These are phyloP conservation scores for Graphium colonna DNA, from an alignment of 2,888 invertebrate species.

Conservation along the genomic window DNA sequence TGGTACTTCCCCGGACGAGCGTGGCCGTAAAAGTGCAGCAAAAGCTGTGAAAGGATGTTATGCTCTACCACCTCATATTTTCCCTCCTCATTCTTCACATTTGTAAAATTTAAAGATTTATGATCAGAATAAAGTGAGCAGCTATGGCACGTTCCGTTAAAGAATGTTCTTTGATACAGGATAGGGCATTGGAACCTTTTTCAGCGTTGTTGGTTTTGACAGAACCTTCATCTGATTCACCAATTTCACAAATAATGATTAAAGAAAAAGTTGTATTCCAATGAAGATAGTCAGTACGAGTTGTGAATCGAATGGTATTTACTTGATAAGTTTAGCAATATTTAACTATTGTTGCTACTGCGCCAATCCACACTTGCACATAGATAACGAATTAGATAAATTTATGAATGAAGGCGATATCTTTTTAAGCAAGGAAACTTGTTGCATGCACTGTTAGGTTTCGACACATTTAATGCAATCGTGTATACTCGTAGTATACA, in stretches of 20 bases:
- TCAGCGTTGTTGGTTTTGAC: constrained; percentile 61
- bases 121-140: constrained; percentile 70
- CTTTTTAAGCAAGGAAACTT: constrained; percentile 75
- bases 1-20: no score
- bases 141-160: constrained; percentile 77
- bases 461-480: constrained; percentile 55
- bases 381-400: constrained; percentile 78
- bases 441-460: constrained; percentile 80
- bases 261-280: constrained; percentile 86
- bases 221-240: constrained; percentile 80
- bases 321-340: constrained; percentile 70
- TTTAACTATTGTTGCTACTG: constrained; percentile 64
- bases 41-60: no score
- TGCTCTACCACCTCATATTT: no score
- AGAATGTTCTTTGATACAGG: constrained; percentile 79
- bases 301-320: constrained; percentile 73
- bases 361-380: constrained; percentile 72
- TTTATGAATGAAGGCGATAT: constrained; percentile 74
- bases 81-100: constrained; percentile 66
- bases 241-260: constrained; percentile 82
- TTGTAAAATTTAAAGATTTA: constrained; percentile 55
- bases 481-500: no score
- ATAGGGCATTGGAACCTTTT: constrained; percentile 36
- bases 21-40: no score
- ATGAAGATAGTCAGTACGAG: constrained; percentile 71